phyloP scores from a whole-genome alignment of 2,113 vertebrate genomes.

The Nibea albiflora region DNA sequence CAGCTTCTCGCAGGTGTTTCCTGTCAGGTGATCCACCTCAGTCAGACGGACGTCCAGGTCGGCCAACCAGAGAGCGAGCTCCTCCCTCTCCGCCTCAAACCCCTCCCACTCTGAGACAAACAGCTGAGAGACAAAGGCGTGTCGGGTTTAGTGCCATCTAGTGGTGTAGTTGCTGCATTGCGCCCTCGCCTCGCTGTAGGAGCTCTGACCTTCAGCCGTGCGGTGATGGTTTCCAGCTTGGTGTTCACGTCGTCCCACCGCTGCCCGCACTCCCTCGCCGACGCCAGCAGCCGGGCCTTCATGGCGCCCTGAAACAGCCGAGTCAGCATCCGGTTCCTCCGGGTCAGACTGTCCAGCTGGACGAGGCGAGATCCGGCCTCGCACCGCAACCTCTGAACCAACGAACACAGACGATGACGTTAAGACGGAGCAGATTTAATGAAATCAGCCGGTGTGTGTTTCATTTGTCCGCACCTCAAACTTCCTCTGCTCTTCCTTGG shows the following conservation, averaged over 20 bases:
- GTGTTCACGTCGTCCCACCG: constrained; percentile 79
- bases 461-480: constrained; percentile 77
- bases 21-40: constrained; percentile 80
- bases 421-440: not conserved
- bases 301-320: constrained; percentile 61
- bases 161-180: too few species aligned
- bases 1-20: constrained; percentile 82
- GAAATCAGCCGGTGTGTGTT: not conserved
- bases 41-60: constrained; percentile 83
- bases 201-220: constrained; percentile 71
- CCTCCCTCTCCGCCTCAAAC: constrained; percentile 83
- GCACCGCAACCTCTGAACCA: constrained; percentile 70
- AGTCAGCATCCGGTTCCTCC: constrained; percentile 73
- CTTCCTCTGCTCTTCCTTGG: constrained; percentile 77
- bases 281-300: constrained; percentile 64
- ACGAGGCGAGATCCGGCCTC: constrained; percentile 74
- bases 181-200: too few species aligned
- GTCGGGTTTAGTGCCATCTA: too few species aligned
- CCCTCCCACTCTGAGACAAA: constrained; percentile 82
- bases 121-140: constrained; percentile 62
- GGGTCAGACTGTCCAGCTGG: constrained; percentile 82
- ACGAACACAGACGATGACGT: not conserved
- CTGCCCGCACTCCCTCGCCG: constrained; percentile 69
- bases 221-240: constrained; percentile 64
- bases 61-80: constrained; percentile 81